A percentile compares a stretch with the other conserved stretches of the same genome.
Evolutionary conservation across 2,888 invertebrate genomes (phyloP).

Genomic region (Gymnocheta viridis): DNA sequence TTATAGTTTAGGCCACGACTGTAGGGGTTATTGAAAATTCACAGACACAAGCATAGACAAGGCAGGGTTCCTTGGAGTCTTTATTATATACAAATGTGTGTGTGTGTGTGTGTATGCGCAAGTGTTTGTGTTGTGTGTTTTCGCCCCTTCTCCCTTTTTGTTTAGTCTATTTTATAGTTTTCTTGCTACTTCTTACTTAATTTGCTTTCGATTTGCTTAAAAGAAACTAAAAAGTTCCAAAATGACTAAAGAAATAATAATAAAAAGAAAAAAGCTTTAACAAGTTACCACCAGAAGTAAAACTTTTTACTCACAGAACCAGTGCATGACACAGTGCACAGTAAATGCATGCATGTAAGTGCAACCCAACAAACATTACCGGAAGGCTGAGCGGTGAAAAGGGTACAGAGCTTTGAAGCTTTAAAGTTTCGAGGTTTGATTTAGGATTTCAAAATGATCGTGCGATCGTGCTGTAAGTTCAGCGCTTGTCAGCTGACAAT

Average conservation of each 20-base stretch:
- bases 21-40: constrained; percentile 63
- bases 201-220: constrained; percentile 45
- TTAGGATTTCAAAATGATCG: no score
- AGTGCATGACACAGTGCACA: constrained; percentile 41
- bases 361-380: constrained; percentile 49
- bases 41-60: constrained; percentile 31
- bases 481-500: no score
- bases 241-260: constrained; percentile 11
- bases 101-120: background rate
- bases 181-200: constrained; percentile 52
- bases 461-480: no score
- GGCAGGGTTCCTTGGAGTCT: constrained; percentile 45
- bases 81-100: background rate
- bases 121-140: background rate
- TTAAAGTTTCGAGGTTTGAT: no score
- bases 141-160: constrained; percentile 1
- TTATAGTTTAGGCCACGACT: constrained; percentile 60
- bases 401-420: no score
- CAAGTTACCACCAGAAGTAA: constrained; percentile 49
- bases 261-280: constrained; percentile 34
- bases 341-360: background rate
- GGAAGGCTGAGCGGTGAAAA: no score
- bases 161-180: constrained; percentile 50
- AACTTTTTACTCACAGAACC: background rate
- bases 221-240: constrained; percentile 54